A percentile compares a stretch with the other conserved stretches of the same genome.
phyloP scores from a whole-genome alignment of 2,113 vertebrate genomes.

The Azemiops feae region DNA sequence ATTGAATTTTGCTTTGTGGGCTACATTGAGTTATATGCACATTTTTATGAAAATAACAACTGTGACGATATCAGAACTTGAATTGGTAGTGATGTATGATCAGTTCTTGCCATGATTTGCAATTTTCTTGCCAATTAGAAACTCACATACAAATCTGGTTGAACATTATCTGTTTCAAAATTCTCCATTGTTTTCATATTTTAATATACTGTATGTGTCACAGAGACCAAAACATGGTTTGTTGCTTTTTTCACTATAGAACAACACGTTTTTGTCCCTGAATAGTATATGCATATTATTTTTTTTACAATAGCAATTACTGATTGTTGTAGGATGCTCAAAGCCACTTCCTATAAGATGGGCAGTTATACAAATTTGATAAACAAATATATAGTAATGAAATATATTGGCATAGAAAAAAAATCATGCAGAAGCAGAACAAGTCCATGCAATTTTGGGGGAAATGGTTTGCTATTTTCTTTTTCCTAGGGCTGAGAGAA shows the following conservation, averaged over 20 bases:
- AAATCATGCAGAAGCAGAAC: neutral
- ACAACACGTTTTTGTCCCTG: neutral
- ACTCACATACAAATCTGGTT: neutral
- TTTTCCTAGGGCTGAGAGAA: neutral
- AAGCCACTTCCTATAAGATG: too few relatives aligned
- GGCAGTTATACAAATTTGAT: too few relatives aligned
- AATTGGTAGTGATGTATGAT: neutral
- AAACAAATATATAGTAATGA: neutral
- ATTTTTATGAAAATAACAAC: neutral
- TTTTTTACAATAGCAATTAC: neutral
- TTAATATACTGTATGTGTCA: neutral
- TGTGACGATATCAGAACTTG: neutral
- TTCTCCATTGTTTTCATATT: neutral
- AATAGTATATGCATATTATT: neutral
- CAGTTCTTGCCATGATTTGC: neutral
- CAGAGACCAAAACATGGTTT: neutral
- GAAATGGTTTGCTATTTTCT: neutral
- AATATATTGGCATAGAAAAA: neutral
- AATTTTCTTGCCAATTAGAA: neutral
- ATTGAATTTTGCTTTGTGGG: neutral
- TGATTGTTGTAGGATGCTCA: too few relatives aligned
- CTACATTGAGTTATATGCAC: neutral
- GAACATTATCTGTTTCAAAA: neutral
- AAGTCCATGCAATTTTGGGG: neutral
- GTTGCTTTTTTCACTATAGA: neutral